Base-by-base conservation (phyloP, 2,888 invertebrate species). In the Metacarcinus magister region DNA sequence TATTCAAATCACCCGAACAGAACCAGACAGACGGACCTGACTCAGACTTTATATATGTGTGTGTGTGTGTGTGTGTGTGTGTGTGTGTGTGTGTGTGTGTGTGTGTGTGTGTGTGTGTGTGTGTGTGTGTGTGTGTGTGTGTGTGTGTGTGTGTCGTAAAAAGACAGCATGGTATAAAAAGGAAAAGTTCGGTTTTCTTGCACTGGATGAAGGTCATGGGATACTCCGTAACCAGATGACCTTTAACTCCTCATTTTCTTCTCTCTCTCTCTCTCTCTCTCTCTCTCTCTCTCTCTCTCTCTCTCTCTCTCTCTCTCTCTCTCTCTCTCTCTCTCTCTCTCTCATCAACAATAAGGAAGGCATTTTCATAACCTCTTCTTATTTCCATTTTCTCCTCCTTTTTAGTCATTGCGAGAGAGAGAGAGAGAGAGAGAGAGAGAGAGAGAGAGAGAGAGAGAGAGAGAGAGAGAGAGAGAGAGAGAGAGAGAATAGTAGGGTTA, bases 291-390 rank as follows among this genome's bases (percentile, higher is more conserved):
- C 89, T 43, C 89, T 89, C 43, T 89, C 89, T 89, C 89, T 43
- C 60, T 92, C 60, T 82, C 82, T 94, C 82, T 94, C 82, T 94
- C 94, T 82, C 75, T 93, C 93, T 93, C 93, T 93, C 93, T 54
- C 67, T 54, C 67, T 54, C 67, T 60, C 10, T 48, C 10, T 48
- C 10, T 48, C 10, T 48, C 10, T 48, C 10, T 48, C 10, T 48
- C 10, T 87, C 2, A 13, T 32, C 87, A 39, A 87, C 13, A 39
- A 23, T 32, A 32, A 28, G 87, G 87, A 13, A 23, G 28, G 87
- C 87, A 87, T 10, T 87, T 28, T 28, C 87, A 87, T 87, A 87
- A 23, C 48, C 48, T 48, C 48, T 8, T 82, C 75, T 75, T 19
- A n/a, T 23, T 32, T n/a, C 8, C 82, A n/a, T 82, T 82, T 48